Conservation (phyloP, 2,797 vertebrate species). For the Novumbra hubbsi region DNA sequence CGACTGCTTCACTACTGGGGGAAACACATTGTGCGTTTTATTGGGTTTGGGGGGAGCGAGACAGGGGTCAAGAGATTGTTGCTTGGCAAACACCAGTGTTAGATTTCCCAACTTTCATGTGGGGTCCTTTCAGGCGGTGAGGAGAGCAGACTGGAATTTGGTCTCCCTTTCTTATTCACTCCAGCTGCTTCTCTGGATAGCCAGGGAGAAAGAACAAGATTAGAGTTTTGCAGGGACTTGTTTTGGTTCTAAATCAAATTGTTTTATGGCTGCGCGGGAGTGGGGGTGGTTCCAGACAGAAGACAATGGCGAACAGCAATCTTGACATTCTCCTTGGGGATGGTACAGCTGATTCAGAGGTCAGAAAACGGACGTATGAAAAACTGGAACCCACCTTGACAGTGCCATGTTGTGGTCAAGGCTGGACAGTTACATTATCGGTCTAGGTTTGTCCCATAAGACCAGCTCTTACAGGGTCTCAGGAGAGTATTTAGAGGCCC, state of each 20-base stretch:
- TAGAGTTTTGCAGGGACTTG: conserved; percentile 39
- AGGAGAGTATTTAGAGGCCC: background rate
- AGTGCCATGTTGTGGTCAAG: conserved; percentile 55
- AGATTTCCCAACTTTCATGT: conserved; percentile 74
- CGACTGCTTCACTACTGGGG: conserved; percentile 29
- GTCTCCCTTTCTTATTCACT: conserved; percentile 38
- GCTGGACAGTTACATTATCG: conserved; percentile 68
- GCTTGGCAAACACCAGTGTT: conserved; percentile 60
- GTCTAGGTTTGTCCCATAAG: conserved; percentile 55
- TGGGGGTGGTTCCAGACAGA: conserved; percentile 66
- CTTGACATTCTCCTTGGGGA: conserved; percentile 77
- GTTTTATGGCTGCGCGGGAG: conserved; percentile 70
- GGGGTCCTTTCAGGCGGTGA: conserved; percentile 63
- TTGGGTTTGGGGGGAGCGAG: conserved; percentile 55
- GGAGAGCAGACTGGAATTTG: conserved; percentile 62
- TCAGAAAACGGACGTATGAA: conserved; percentile 33
- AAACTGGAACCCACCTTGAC: conserved; percentile 43
- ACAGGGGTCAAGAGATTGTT: conserved; percentile 43
- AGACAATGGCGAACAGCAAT: conserved; percentile 73
- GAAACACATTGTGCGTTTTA: conserved; percentile 57
- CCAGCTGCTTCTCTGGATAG: conserved; percentile 61
- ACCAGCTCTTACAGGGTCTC: conserved; percentile 50
- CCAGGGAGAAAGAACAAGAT: conserved; percentile 38
- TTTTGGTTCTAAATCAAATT: conserved; percentile 68
- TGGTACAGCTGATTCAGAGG: conserved; percentile 64